Conservation (phyloP, 2,888 invertebrate species). For the Agrilus biguttatus region DNA sequence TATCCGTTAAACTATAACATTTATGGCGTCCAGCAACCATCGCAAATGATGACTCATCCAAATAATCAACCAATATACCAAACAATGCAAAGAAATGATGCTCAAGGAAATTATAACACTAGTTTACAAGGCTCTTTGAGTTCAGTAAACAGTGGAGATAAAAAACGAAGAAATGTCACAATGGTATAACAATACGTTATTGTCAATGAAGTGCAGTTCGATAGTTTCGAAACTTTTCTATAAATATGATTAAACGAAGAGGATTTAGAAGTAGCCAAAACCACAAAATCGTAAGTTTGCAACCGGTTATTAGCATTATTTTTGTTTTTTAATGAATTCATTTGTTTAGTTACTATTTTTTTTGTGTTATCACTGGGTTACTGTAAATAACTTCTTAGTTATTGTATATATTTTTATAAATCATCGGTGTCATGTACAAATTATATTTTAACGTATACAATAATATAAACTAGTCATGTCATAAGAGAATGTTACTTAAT, state of each 20-base stretch:
- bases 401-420: too few relatives aligned
- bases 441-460: too few relatives aligned
- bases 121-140: constrained; percentile 41
- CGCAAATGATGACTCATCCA: constrained; percentile 11
- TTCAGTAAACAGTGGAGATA: constrained; percentile 40
- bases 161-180: constrained; percentile 43
- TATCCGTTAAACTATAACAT: constrained; percentile 30
- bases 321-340: too few relatives aligned
- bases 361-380: too few relatives aligned
- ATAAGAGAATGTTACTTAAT: too few relatives aligned
- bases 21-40: constrained; percentile 30
- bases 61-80: constrained; percentile 27
- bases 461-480: too few relatives aligned
- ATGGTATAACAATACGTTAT: constrained; percentile 39
- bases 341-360: too few relatives aligned
- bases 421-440: too few relatives aligned
- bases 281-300: too few relatives aligned
- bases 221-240: constrained; percentile 16
- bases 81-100: constrained; percentile 29
- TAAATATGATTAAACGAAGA: constrained; percentile 1
- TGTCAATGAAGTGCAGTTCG: constrained; percentile 18
- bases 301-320: too few relatives aligned
- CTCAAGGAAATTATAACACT: constrained; percentile 31
- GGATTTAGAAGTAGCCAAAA: too few relatives aligned
- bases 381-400: too few relatives aligned